phyloP scores from a whole-genome alignment of 2,797 vertebrate genomes.

The Anolis apletophallus region DNA sequence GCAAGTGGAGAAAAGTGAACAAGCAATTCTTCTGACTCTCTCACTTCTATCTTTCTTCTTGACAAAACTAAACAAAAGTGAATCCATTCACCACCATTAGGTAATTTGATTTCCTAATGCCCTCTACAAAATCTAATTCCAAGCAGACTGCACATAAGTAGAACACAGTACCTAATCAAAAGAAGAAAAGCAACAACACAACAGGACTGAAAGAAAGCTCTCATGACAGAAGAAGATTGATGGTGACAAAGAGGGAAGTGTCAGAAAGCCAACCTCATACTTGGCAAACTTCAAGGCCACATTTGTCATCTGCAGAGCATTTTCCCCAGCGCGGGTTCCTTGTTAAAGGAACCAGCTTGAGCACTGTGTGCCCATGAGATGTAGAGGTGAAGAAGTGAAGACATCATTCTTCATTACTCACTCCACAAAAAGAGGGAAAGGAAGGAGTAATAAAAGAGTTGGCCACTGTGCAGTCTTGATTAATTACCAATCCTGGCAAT shows the following conservation, averaged over 20 bases:
- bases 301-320: constrained; percentile 72
- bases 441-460: constrained; percentile 52
- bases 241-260: constrained; percentile 60
- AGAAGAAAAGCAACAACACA: constrained; percentile 46
- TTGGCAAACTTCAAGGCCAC: constrained; percentile 54
- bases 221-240: constrained; percentile 68
- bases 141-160: constrained; percentile 2
- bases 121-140: constrained; percentile 26
- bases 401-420: constrained; percentile 76
- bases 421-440: constrained; percentile 47
- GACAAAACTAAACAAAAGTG: constrained; percentile 31
- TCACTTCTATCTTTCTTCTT: constrained; percentile 26
- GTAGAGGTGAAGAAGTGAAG: constrained; percentile 67
- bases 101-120: not conserved
- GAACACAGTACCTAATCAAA: constrained; percentile 32
- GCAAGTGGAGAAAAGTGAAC: constrained; percentile 31
- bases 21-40: constrained; percentile 31
- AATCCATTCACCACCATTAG: constrained; percentile 31
- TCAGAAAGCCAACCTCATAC: constrained; percentile 62
- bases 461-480: constrained; percentile 67
- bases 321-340: constrained; percentile 53
- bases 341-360: constrained; percentile 65
- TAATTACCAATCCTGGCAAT: constrained; percentile 72
- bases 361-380: constrained; percentile 52
- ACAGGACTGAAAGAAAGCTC: constrained; percentile 55